phyloP scores from a whole-genome alignment of 1,140 invertebrate species.

The Idris sp. region DNA sequence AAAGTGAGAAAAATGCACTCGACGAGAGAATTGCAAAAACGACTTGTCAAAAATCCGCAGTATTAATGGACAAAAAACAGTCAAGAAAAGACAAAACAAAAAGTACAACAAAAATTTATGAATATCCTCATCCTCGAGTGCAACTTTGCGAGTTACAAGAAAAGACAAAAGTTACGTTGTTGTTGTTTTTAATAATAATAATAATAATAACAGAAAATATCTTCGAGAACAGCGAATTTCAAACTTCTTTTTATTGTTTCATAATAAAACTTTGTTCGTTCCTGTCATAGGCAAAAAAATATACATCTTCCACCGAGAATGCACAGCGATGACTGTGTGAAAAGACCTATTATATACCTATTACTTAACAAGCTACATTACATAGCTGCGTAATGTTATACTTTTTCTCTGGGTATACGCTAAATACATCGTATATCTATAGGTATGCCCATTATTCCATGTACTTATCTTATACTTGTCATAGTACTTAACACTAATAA shows the following conservation, averaged over 20 bases:
- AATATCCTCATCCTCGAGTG: conserved; percentile 44
- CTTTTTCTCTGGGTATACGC: conserved; percentile 73
- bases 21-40: conserved; percentile 31
- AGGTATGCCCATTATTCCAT: conserved; percentile 70
- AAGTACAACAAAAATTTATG: no score
- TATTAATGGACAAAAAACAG: conserved; percentile 17
- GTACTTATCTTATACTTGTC: conserved; percentile 69
- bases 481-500: conserved; percentile 76
- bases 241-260: conserved; percentile 30
- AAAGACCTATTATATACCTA: conserved; percentile 74
- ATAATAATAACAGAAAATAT: conserved; percentile 25
- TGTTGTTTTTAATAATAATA: conserved; percentile 32
- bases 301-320: conserved; percentile 72
- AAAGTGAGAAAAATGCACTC: conserved; percentile 22
- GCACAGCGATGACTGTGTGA: conserved; percentile 70
- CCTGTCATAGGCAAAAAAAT: conserved; percentile 32
- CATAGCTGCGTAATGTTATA: conserved; percentile 73
- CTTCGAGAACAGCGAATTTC: conserved; percentile 30
- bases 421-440: conserved; percentile 72
- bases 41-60: conserved; percentile 15
- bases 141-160: conserved; percentile 30
- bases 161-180: conserved; percentile 32
- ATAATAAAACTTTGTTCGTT: conserved; percentile 47
- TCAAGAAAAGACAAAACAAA: conserved; percentile 1
- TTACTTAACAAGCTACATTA: conserved; percentile 73